Evolutionary conservation across 1,140 invertebrate genomes (phyloP).

Genomic region (Dryas iulia): DNA sequence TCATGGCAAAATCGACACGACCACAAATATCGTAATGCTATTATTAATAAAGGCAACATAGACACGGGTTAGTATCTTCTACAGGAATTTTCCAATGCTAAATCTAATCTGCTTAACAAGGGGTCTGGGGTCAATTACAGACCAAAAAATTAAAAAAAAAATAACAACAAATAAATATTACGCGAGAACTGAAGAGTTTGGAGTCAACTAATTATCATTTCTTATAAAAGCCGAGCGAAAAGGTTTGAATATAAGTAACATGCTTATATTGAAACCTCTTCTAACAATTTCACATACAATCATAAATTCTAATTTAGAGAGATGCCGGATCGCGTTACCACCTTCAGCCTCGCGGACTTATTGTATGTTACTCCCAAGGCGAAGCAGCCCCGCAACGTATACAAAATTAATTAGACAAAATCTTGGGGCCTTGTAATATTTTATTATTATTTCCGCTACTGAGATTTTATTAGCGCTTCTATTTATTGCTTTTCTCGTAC

Average conservation of each 20-base stretch:
- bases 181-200: not conserved
- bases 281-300: conserved; percentile 78
- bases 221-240: not conserved
- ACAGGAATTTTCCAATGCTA: too few species aligned
- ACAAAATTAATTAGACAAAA: conserved; percentile 80
- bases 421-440: conserved; percentile 75
- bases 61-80: too few species aligned
- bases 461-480: conserved; percentile 75
- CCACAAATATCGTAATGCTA: conserved; percentile 9
- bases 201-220: not conserved
- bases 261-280: conserved; percentile 60
- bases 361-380: conserved; percentile 74
- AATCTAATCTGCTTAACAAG: too few species aligned
- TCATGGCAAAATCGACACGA: conserved; percentile 56
- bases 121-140: too few species aligned
- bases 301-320: conserved; percentile 79
- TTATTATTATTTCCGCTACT: conserved; percentile 77
- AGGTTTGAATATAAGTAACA: not conserved
- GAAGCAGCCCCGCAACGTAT: conserved; percentile 67
- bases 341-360: conserved; percentile 64
- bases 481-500: conserved; percentile 75
- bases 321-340: conserved; percentile 71
- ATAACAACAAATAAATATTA: not conserved
- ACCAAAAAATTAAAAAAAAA: too few species aligned
- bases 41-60: not conserved